Percentiles rank a stretch among this genome's conserved stretches.
Evolutionary conservation across 2,888 invertebrate species (phyloP).

Genomic region (Aphodius granarius): DNA sequence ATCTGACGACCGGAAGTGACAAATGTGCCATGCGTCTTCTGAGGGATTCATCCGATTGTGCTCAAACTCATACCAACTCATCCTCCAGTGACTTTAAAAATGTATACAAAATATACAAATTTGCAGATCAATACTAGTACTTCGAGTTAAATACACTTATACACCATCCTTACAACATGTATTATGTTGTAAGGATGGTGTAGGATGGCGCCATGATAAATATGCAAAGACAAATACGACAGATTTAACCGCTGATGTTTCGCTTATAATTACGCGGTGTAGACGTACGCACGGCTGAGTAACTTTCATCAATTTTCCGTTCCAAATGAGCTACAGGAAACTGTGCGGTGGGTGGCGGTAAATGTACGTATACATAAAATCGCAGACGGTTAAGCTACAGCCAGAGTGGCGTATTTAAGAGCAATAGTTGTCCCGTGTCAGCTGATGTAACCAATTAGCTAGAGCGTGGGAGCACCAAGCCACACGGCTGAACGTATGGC

Average conservation of each 20-base stretch:
- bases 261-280: neutral
- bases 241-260: neutral
- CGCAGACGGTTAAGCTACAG: neutral
- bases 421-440: slow-evolving; percentile 8
- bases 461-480: neutral
- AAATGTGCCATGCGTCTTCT: too few species aligned
- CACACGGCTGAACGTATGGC: slow-evolving; percentile 6
- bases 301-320: neutral
- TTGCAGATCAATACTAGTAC: too few species aligned
- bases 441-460: slow-evolving; percentile 9
- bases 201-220: too few species aligned
- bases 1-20: too few species aligned
- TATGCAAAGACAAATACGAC: neutral
- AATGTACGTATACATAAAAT: neutral
- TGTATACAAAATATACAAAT: too few species aligned
- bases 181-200: too few species aligned
- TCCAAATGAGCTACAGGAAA: neutral
- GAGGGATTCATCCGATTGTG: too few species aligned
- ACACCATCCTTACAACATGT: too few species aligned
- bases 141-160: too few species aligned
- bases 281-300: neutral
- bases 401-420: neutral
- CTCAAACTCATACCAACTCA: too few species aligned
- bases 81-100: too few species aligned
- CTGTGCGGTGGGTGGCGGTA: neutral